Evolutionary conservation across 1,140 invertebrate species (phyloP).

Genomic region (Nilaparvata lugens): DNA sequence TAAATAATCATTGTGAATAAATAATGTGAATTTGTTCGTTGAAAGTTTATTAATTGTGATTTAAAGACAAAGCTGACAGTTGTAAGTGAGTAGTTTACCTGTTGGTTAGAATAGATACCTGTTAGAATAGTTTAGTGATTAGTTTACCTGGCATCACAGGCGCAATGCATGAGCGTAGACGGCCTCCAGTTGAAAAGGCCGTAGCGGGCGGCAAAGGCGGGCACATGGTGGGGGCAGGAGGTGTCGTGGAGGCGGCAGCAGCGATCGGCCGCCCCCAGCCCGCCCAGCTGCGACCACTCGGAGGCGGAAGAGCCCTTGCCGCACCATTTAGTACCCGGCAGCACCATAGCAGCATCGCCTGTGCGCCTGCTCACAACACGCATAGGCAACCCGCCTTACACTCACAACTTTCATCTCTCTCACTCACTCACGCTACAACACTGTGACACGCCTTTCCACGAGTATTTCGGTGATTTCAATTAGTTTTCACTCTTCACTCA

Average conservation of each 20-base stretch:
- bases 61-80: no score
- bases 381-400: background rate
- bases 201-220: constrained; percentile 63
- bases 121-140: no score
- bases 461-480: no score
- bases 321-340: constrained; percentile 82
- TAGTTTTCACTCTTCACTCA: no score
- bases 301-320: constrained; percentile 67
- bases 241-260: constrained; percentile 79
- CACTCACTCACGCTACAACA: background rate
- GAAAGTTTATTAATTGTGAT: no score
- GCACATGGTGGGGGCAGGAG: constrained; percentile 69
- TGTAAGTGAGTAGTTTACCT: no score
- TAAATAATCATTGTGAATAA: no score
- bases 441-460: no score
- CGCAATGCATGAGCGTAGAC: constrained; percentile 78
- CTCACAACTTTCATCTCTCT: background rate
- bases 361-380: constrained; percentile 32
- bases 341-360: constrained; percentile 46
- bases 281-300: constrained; percentile 65
- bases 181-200: constrained; percentile 75
- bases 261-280: constrained; percentile 61
- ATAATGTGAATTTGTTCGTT: no score
- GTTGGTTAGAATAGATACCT: no score
- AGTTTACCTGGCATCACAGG: constrained; percentile 77